Conservation (phyloP, 2,888 invertebrate species). For the Drymonia ruficornis region DNA sequence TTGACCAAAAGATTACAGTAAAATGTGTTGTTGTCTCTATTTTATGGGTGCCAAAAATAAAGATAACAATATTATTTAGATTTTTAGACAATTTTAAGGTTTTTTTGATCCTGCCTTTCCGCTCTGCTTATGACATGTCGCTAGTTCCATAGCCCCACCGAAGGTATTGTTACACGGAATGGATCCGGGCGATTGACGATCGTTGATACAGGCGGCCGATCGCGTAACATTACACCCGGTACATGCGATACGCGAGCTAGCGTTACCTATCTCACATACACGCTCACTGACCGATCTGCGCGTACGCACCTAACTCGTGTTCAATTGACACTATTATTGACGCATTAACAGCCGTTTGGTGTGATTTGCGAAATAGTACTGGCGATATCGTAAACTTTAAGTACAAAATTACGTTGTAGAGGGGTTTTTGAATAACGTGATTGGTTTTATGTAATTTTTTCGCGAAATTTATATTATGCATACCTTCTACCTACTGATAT, state of each 20-base stretch:
- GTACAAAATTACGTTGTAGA: background rate
- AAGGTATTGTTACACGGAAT: constrained; percentile 83
- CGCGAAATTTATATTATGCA: background rate
- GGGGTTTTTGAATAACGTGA: background rate
- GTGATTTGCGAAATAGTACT: constrained; percentile 7
- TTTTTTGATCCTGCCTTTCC: no score
- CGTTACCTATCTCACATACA: constrained; percentile 71
- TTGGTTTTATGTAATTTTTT: background rate
- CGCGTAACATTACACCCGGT: constrained; percentile 76
- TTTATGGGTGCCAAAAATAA: no score
- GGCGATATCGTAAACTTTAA: background rate
- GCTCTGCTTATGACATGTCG: constrained; percentile 21
- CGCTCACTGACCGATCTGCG: constrained; percentile 23
- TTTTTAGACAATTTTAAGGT: no score
- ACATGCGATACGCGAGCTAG: constrained; percentile 80
- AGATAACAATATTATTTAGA: no score
- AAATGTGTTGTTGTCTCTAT: no score
- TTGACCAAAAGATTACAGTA: no score
- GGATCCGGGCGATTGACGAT: constrained; percentile 81
- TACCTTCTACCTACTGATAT: background rate
- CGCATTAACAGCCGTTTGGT: constrained; percentile 25
- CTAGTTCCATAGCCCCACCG: constrained; percentile 47
- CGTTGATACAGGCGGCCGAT: constrained; percentile 82
- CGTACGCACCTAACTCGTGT: constrained; percentile 26
- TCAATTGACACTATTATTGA: constrained; percentile 36